Evolutionary conservation across 1,140 invertebrate genomes (phyloP).

Genomic region (Formica selysi): DNA sequence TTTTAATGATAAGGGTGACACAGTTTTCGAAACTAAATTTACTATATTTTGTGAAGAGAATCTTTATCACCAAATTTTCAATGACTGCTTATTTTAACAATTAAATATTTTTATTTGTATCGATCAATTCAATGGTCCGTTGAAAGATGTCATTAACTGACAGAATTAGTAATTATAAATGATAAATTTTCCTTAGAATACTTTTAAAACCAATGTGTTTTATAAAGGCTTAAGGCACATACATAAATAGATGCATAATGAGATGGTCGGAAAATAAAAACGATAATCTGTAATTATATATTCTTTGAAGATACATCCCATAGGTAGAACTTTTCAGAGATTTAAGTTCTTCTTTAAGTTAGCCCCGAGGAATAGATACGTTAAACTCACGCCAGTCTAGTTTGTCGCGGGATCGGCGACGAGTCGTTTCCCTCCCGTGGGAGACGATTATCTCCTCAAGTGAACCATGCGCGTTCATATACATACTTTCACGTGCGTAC

Average conservation of each 20-base stretch:
- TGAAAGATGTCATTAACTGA: not conserved
- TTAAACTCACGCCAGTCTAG: not conserved
- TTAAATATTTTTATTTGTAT: not conserved
- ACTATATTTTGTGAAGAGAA: too few relatives aligned
- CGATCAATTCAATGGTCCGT: not conserved
- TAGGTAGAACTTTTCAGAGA: not conserved
- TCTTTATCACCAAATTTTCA: not conserved
- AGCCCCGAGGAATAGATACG: not conserved
- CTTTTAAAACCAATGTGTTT: not conserved
- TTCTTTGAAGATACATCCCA: too few relatives aligned
- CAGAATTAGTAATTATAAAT: not conserved
- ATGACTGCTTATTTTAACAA: not conserved
- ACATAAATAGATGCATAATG: not conserved
- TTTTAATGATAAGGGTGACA: not conserved
- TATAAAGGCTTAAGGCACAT: not conserved
- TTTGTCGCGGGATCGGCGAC: conserved; percentile 40
- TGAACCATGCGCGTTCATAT: not conserved
- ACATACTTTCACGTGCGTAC: not conserved
- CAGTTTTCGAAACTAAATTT: not conserved
- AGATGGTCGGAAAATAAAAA: not conserved
- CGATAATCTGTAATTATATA: too few relatives aligned
- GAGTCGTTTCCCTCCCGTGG: conserved; percentile 13
- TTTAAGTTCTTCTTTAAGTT: not conserved
- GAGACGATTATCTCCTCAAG: conserved; percentile 37
- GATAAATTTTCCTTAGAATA: not conserved